phyloP scores from a whole-genome alignment of 2,888 invertebrate genomes.

The Andrena bicolor region DNA sequence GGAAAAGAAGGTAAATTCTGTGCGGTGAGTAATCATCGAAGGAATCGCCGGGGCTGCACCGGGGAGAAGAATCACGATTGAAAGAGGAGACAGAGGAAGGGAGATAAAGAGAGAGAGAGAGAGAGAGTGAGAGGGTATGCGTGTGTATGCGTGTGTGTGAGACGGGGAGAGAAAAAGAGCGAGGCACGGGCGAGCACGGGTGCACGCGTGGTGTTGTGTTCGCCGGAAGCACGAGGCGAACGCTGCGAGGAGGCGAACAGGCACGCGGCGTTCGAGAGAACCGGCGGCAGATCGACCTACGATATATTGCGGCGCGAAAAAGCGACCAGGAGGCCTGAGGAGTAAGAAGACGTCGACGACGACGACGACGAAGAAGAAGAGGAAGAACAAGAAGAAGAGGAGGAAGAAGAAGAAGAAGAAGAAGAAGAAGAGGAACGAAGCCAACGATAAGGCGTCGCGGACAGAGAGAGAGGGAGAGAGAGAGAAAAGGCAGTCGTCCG shows the following conservation, averaged over 20 bases:
- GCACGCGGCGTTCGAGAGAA: slow-evolving; percentile 29
- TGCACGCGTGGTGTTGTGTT: slow-evolving; percentile 33
- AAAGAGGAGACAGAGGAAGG: not conserved
- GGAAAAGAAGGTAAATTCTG: slow-evolving; percentile 27
- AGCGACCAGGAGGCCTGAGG: slow-evolving; percentile 12
- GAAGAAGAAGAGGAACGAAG: slow-evolving; percentile 12
- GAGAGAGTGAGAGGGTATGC: too few species aligned
- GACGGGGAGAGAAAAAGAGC: not conserved
- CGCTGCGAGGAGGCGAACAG: slow-evolving; percentile 32
- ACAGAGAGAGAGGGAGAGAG: slow-evolving; percentile 52
- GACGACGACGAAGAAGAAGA: not conserved
- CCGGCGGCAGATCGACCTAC: slow-evolving; percentile 15
- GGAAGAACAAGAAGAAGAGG: too few species aligned
- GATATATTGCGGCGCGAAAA: slow-evolving; percentile 32
- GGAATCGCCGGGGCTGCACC: slow-evolving; percentile 21
- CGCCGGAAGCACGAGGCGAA: slow-evolving; percentile 29
- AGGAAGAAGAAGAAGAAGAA: slow-evolving; percentile 41
- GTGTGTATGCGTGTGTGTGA: too few species aligned
- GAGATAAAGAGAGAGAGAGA: not conserved
- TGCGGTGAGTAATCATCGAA: slow-evolving; percentile 41
- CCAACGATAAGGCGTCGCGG: slow-evolving; percentile 48
- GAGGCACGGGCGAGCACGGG: slow-evolving; percentile 1
- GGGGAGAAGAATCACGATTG: slow-evolving; percentile 9
- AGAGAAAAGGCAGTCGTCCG: slow-evolving; percentile 60
- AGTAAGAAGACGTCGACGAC: not conserved